Evolutionary conservation across 2,113 vertebrate genomes (phyloP).

Genomic region (Perca flavescens): DNA sequence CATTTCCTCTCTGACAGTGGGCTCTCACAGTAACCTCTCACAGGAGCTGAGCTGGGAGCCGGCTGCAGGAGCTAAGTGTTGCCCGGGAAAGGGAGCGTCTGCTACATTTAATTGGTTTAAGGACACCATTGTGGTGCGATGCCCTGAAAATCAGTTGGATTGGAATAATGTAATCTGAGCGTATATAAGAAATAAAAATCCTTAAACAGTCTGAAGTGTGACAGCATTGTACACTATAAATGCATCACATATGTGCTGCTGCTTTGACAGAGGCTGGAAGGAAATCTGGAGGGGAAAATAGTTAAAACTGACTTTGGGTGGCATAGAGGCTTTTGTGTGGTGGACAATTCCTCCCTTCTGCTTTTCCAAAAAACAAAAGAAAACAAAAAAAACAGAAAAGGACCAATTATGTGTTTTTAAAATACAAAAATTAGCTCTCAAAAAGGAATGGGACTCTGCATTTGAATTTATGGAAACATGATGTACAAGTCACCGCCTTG

Average conservation of each 20-base stretch:
- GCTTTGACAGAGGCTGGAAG: neutral
- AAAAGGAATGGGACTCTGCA: neutral
- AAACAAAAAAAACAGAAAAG: neutral
- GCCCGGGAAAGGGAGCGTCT: neutral
- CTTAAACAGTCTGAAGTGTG: slow-evolving; percentile 58
- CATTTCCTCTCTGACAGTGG: slow-evolving; percentile 47
- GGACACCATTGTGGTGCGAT: slow-evolving; percentile 1
- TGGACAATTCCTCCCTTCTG: slow-evolving; percentile 9
- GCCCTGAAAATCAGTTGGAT: slow-evolving; percentile 20
- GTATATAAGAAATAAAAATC: slow-evolving; percentile 47
- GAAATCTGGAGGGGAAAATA: slow-evolving; percentile 46
- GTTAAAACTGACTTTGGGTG: neutral
- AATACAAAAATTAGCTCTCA: neutral
- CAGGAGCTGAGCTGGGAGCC: no score
- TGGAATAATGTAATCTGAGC: slow-evolving; percentile 45
- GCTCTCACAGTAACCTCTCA: neutral
- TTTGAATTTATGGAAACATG: neutral
- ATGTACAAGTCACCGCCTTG: neutral
- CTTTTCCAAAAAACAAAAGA: neutral
- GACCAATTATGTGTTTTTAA: neutral
- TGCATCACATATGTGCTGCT: slow-evolving; percentile 64
- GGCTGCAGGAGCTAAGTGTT: neutral
- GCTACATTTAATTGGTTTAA: slow-evolving; percentile 18
- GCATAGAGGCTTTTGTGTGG: neutral
- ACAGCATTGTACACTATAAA: slow-evolving; percentile 33